phyloP scores from a whole-genome alignment of 64 coral and sea anemone species.

The Hydrozoanthus tunicans region DNA sequence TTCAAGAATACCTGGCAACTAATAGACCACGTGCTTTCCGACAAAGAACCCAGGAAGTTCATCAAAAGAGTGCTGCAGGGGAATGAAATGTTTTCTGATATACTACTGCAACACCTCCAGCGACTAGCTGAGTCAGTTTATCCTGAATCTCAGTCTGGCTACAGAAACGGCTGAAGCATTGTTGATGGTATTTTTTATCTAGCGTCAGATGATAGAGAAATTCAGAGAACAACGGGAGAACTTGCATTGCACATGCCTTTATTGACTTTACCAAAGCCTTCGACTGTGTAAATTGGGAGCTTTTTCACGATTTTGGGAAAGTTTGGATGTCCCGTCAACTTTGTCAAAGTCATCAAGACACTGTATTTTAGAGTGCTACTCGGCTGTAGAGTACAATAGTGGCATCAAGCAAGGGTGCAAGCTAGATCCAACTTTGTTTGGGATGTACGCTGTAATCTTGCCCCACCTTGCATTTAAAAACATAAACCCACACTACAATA shows the following conservation, averaged over 20 bases:
- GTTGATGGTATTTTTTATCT: neutral
- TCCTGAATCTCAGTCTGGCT: neutral
- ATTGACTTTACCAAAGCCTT: constrained; percentile 29
- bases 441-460: constrained; percentile 16
- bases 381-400: constrained; percentile 43
- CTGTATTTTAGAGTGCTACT: constrained; percentile 28
- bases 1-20: constrained; percentile 55
- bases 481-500: neutral
- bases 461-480: constrained; percentile 20
- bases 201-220: neutral
- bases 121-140: neutral
- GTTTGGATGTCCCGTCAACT: constrained; percentile 9
- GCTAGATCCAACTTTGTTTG: neutral
- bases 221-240: neutral
- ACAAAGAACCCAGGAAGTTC: constrained; percentile 54
- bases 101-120: neutral
- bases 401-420: constrained; percentile 39
- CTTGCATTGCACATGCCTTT: neutral
- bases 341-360: neutral
- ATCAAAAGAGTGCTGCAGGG: neutral
- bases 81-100: neutral
- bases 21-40: constrained; percentile 55
- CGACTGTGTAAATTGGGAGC: constrained; percentile 27
- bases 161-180: neutral
- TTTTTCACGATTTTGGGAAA: constrained; percentile 5